Conservation (phyloP, 2,113 vertebrate species). For the Laterallus jamaicensis region DNA sequence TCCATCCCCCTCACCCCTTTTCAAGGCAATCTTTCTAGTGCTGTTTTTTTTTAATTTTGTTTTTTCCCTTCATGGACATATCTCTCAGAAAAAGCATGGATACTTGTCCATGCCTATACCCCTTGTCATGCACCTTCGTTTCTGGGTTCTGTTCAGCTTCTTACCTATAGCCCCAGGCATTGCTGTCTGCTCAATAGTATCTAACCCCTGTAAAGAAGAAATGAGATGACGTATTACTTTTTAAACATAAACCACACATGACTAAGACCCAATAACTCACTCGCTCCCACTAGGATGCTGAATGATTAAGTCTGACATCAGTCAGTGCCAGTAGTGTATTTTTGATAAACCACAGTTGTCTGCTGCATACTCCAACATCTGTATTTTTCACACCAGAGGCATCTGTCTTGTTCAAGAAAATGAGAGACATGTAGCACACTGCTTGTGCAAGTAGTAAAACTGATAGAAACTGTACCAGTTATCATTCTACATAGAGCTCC, state of each 20-base stretch:
- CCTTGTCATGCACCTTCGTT: slow-evolving; percentile 57
- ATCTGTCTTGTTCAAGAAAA: slow-evolving; percentile 66
- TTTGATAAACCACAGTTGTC: slow-evolving; percentile 75
- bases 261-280: slow-evolving; percentile 63
- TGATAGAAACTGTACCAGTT: slow-evolving; percentile 52
- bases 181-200: slow-evolving; percentile 68
- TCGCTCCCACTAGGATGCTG: slow-evolving; percentile 54
- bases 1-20: not conserved
- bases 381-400: slow-evolving; percentile 68
- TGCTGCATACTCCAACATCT: slow-evolving; percentile 66
- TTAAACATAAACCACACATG: slow-evolving; percentile 73
- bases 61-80: slow-evolving; percentile 35
- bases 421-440: slow-evolving; percentile 57
- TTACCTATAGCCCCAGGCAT: slow-evolving; percentile 53
- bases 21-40: not conserved
- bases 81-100: slow-evolving; percentile 15
- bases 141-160: slow-evolving; percentile 53
- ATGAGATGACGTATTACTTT: slow-evolving; percentile 70
- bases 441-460: slow-evolving; percentile 58
- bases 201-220: slow-evolving; percentile 62
- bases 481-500: slow-evolving; percentile 43
- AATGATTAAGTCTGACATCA: slow-evolving; percentile 70
- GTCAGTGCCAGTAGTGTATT: slow-evolving; percentile 66
- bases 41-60: not conserved
- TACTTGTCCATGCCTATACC: slow-evolving; percentile 28